These are phyloP conservation scores for Apodemia zela DNA, from an alignment of 2,888 invertebrate species.

Conservation along the genomic window DNA sequence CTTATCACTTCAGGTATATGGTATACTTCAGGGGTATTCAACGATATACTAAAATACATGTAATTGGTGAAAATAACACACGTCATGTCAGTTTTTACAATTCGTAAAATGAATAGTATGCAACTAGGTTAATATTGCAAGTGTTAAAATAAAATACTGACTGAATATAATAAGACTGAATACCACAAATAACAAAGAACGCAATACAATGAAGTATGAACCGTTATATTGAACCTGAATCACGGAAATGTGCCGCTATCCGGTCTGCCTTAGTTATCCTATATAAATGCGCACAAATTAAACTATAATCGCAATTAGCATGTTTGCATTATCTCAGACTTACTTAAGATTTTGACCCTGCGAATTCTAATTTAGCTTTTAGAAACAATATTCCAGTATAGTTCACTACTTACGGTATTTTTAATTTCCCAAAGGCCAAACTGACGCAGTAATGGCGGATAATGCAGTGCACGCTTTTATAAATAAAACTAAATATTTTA, in stretches of 20 bases:
- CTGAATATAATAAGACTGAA: too few species aligned
- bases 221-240: not conserved
- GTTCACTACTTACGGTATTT: not conserved
- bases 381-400: not conserved
- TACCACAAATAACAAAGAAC: too few species aligned
- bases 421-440: too few species aligned
- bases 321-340: not conserved
- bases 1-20: too few species aligned
- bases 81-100: too few species aligned
- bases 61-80: too few species aligned
- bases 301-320: not conserved
- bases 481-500: conserved; percentile 13
- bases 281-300: not conserved
- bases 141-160: too few species aligned
- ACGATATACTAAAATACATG: too few species aligned
- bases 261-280: not conserved
- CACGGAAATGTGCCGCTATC: not conserved
- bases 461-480: not conserved
- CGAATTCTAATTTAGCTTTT: not conserved
- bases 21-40: too few species aligned
- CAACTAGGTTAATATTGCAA: too few species aligned
- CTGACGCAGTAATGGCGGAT: conserved; percentile 16
- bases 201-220: not conserved
- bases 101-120: too few species aligned
- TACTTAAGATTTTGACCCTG: not conserved